These are phyloP conservation scores for Eutolmus rufibarbis DNA, from an alignment of 2,888 invertebrate species.

Conservation along the genomic window DNA sequence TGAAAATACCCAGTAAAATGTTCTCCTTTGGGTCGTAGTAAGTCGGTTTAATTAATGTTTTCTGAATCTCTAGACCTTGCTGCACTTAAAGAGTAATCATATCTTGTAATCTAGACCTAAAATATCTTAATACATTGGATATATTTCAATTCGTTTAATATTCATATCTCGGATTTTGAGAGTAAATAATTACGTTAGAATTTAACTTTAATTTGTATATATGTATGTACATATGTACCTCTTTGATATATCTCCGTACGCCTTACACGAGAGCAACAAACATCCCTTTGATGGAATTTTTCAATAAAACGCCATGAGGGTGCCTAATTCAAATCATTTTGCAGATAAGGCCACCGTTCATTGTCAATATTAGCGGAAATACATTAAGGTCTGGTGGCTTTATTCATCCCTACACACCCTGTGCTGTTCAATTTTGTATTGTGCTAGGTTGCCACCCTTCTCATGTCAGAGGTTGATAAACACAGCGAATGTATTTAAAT, in stretches of 20 bases:
- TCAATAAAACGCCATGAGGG: background rate
- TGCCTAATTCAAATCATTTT: background rate
- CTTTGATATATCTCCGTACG: background rate
- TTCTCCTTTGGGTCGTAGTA: background rate
- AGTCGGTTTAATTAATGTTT: background rate
- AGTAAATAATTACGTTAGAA: background rate
- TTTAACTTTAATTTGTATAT: background rate
- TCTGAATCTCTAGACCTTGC: background rate
- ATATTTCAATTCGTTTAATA: background rate
- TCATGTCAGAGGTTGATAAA: constrained; percentile 43
- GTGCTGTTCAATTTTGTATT: background rate
- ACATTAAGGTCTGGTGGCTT: background rate
- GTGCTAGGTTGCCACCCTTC: constrained; percentile 38
- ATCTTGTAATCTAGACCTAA: background rate
- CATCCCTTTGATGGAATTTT: background rate
- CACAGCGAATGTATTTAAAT: constrained; percentile 27
- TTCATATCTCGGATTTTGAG: background rate
- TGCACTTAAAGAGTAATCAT: background rate
- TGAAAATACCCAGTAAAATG: background rate
- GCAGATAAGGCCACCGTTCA: background rate
- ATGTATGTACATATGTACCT: too few relatives aligned
- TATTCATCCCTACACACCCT: background rate
- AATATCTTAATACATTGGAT: background rate
- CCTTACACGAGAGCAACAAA: background rate
- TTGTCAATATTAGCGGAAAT: background rate